phyloP scores from a whole-genome alignment of 2,888 invertebrate species.

The Eupsilia transversa region DNA sequence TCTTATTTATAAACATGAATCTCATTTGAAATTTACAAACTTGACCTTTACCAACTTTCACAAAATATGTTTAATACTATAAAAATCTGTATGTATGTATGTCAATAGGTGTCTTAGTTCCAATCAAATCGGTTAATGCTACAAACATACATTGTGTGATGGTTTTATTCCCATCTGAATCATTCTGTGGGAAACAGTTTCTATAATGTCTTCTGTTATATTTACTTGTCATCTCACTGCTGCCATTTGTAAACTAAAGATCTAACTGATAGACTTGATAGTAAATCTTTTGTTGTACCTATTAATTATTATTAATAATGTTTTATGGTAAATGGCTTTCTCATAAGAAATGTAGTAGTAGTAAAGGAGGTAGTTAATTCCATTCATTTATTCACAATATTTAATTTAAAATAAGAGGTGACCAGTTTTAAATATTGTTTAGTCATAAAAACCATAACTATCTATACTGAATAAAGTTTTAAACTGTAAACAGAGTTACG shows the following conservation, averaged over 20 bases:
- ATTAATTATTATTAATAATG: not conserved
- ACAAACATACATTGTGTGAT: constrained; percentile 35
- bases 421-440: not conserved
- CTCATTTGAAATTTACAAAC: constrained; percentile 40
- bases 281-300: constrained; percentile 4
- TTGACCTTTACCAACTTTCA: constrained; percentile 56
- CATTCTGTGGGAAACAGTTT: constrained; percentile 48
- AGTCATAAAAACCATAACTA: constrained; percentile 6
- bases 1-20: constrained; percentile 62
- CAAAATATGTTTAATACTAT: constrained; percentile 19
- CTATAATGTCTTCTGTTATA: constrained; percentile 25
- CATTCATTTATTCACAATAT: not conserved
- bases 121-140: constrained; percentile 27
- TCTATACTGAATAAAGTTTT: not conserved
- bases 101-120: constrained; percentile 25
- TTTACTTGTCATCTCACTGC: constrained; percentile 13
- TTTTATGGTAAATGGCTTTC: not conserved
- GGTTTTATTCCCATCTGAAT: constrained; percentile 45
- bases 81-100: constrained; percentile 26
- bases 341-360: not conserved
- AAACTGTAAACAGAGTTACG: not conserved
- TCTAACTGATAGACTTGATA: constrained; percentile 8
- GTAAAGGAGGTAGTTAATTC: not conserved
- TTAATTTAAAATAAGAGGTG: not conserved
- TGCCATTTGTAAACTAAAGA: constrained; percentile 31